These are phyloP conservation scores for Diachrysia chrysitis DNA, from an alignment of 2,888 invertebrate species.

Conservation along the genomic window DNA sequence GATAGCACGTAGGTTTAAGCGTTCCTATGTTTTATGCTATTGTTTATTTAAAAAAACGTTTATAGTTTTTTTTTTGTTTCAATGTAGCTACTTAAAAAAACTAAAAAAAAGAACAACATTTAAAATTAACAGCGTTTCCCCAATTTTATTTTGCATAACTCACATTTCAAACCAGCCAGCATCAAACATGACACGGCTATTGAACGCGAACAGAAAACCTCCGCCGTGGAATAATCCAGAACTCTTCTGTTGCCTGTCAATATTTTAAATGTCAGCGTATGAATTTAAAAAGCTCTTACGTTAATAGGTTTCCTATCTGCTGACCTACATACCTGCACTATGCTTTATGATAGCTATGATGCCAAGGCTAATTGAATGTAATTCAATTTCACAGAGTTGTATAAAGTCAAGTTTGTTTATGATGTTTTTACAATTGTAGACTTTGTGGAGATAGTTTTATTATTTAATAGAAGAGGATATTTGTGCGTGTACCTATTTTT, in stretches of 20 bases:
- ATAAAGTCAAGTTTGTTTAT: constrained; percentile 8
- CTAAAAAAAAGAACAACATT: background rate
- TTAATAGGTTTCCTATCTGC: constrained; percentile 55
- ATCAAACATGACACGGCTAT: constrained; percentile 8
- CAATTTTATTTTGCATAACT: background rate
- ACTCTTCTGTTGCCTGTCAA: constrained; percentile 28
- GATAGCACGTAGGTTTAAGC: constrained; percentile 21
- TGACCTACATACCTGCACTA: constrained; percentile 42
- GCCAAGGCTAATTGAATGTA: constrained; percentile 21
- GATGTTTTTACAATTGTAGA: constrained; percentile 8
- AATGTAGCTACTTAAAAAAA: too few relatives aligned
- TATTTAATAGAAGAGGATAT: too few relatives aligned
- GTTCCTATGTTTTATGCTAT: background rate
- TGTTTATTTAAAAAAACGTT: too few relatives aligned
- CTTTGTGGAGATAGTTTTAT: too few relatives aligned
- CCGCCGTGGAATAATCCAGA: constrained; percentile 8
- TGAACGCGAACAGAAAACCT: constrained; percentile 24
- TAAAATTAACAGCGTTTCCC: background rate
- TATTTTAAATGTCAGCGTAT: constrained; percentile 31
- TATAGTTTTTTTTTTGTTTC: too few relatives aligned
- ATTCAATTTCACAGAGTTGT: constrained; percentile 23
- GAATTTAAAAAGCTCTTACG: constrained; percentile 54
- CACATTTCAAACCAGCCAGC: background rate
- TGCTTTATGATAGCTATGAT: constrained; percentile 21
- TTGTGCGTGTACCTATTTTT: too few relatives aligned